Evolutionary conservation across 2,888 invertebrate species (phyloP).

Genomic region (Metalampra italica): DNA sequence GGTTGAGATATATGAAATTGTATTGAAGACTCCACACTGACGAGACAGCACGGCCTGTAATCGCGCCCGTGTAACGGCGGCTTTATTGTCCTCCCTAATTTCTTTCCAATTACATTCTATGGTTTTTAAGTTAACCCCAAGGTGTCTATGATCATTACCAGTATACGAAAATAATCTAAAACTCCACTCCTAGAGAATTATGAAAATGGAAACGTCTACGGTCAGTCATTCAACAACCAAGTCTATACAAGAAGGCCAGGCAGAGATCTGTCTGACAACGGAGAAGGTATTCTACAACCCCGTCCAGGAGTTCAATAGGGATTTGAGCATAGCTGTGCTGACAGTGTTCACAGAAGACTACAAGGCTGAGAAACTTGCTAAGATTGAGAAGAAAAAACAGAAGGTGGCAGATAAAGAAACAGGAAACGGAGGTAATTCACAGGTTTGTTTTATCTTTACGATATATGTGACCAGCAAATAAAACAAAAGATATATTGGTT

Average conservation of each 20-base stretch:
- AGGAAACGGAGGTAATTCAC: constrained; percentile 8
- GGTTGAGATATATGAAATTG: no score
- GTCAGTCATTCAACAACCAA: constrained; percentile 24
- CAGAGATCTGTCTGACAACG: constrained; percentile 82
- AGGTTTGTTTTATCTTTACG: constrained; percentile 10
- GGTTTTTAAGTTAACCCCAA: no score
- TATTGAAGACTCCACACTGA: no score
- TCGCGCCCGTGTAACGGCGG: no score
- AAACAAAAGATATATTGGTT: no score
- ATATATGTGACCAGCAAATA: no score
- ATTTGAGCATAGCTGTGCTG: constrained; percentile 89
- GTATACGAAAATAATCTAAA: no score
- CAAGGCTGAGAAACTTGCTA: constrained; percentile 40
- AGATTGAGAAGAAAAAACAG: constrained; percentile 28
- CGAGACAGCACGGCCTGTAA: no score
- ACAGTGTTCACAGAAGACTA: constrained; percentile 81
- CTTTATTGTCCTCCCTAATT: no score
- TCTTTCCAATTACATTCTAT: no score
- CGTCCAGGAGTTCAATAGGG: constrained; percentile 98
- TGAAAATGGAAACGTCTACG: constrained; percentile 46
- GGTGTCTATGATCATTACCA: no score
- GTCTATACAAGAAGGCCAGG: constrained; percentile 86
- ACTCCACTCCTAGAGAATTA: constrained; percentile 23
- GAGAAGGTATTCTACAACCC: constrained; percentile 98
- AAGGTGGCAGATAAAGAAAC: constrained; percentile 22